Evolutionary conservation across 1,140 invertebrate genomes (phyloP).

Genomic region (Zaprionus kolodkinae): DNA sequence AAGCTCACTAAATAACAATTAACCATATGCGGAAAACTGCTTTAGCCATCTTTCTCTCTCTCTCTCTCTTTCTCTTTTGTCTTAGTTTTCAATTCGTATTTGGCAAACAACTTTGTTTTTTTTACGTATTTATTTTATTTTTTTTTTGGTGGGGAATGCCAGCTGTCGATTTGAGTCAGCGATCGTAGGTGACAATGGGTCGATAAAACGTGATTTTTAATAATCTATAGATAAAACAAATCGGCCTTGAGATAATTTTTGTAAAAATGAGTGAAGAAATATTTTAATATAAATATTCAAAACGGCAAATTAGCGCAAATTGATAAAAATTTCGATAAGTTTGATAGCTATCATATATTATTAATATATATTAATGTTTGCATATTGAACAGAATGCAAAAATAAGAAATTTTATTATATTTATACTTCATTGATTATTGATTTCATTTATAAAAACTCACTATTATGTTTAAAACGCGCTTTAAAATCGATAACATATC

Average conservation of each 20-base stretch:
- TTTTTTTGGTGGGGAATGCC: constrained; percentile 47
- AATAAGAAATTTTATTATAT: too few relatives aligned
- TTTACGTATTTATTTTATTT: too few relatives aligned
- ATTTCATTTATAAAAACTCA: too few relatives aligned
- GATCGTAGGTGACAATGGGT: constrained; percentile 31
- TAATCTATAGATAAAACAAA: not conserved
- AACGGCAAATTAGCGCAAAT: not conserved
- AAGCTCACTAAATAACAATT: constrained; percentile 75
- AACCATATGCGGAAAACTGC: constrained; percentile 55
- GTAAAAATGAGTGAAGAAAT: not conserved
- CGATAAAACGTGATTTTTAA: constrained; percentile 3
- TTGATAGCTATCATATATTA: too few relatives aligned
- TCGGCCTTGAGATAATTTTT: not conserved
- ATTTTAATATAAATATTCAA: not conserved
- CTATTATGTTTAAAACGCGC: too few relatives aligned
- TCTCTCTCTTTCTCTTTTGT: constrained; percentile 13
- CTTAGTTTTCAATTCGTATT: constrained; percentile 31
- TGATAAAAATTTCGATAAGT: not conserved
- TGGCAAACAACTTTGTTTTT: constrained; percentile 61
- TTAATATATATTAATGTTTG: too few relatives aligned
- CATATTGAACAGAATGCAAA: too few relatives aligned
- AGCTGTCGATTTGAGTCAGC: constrained; percentile 49
- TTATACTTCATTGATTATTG: too few relatives aligned
- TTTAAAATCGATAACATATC: not conserved
- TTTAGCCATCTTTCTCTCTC: constrained; percentile 15